phyloP scores from a whole-genome alignment of 2,888 invertebrate species.

The Hyppa rectilinea region DNA sequence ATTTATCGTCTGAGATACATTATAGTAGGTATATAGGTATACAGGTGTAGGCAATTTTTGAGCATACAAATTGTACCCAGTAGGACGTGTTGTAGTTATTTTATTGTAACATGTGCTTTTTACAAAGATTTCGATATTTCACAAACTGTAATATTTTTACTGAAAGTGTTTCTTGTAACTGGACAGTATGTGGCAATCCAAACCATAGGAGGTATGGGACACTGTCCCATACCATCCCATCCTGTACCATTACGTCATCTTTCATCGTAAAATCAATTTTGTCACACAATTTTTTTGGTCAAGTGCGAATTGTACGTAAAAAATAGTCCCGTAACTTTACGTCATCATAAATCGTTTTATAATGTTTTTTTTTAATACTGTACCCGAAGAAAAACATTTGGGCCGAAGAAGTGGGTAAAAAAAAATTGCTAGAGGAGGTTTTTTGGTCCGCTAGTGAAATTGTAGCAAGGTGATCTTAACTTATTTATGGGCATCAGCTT shows the following conservation, averaged over 20 bases:
- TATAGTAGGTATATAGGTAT: no score
- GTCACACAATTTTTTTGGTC: not conserved
- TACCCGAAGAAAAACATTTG: no score
- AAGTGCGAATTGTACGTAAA: not conserved
- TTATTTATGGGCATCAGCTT: not conserved
- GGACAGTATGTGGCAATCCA: not conserved
- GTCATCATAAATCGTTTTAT: no score
- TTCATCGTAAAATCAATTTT: not conserved
- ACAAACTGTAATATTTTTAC: not conserved
- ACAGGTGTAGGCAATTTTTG: not conserved
- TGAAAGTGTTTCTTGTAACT: not conserved
- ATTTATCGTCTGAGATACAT: slow-evolving; percentile 30
- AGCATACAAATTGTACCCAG: not conserved
- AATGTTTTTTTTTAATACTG: no score
- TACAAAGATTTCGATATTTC: not conserved
- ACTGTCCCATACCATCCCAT: not conserved
- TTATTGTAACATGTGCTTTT: no score
- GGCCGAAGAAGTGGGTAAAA: not conserved
- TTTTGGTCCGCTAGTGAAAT: not conserved
- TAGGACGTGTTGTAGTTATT: not conserved
- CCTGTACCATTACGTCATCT: not conserved
- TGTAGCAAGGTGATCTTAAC: not conserved
- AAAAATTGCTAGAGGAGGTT: not conserved
- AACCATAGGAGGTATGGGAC: not conserved
- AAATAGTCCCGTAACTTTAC: no score